These are phyloP conservation scores for Prostheceraeus crozeri DNA, from an alignment of 2,888 invertebrate species.

Conservation along the genomic window DNA sequence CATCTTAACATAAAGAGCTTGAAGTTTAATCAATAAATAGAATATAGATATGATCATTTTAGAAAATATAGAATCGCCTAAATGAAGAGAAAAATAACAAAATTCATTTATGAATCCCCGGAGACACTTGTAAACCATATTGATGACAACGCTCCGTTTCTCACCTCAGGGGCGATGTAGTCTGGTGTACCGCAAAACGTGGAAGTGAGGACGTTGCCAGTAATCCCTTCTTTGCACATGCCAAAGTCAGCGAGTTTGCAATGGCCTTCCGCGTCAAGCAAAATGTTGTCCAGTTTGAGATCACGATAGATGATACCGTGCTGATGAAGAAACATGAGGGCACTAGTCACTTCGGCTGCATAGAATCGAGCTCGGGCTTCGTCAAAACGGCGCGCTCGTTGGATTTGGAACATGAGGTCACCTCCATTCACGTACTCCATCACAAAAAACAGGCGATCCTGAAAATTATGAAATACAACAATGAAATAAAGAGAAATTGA, in stretches of 20 bases:
- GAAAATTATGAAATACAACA: too few relatives aligned
- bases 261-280: slow-evolving; percentile 83
- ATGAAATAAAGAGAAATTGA: background rate
- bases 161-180: slow-evolving; percentile 90
- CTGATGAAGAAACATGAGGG: slow-evolving; percentile 88
- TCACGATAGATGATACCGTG: slow-evolving; percentile 94
- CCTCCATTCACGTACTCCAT: slow-evolving; percentile 98
- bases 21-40: too few relatives aligned
- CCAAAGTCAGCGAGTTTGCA: slow-evolving; percentile 64
- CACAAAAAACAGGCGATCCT: slow-evolving; percentile 90
- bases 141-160: too few relatives aligned
- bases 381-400: slow-evolving; percentile 92
- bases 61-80: too few relatives aligned
- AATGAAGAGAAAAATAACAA: too few relatives aligned
- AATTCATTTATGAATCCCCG: too few relatives aligned
- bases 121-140: too few relatives aligned
- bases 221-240: slow-evolving; percentile 94
- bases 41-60: too few relatives aligned
- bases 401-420: slow-evolving; percentile 93
- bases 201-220: slow-evolving; percentile 73
- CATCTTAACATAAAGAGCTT: too few relatives aligned
- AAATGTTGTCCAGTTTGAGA: slow-evolving; percentile 93
- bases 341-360: slow-evolving; percentile 94
- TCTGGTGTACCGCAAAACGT: slow-evolving; percentile 99
- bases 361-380: slow-evolving; percentile 87